Percentiles rank a stretch among this genome's conserved stretches.
Conservation (phyloP, 2,888 invertebrate species). For the Pogonocherus hispidulus region DNA sequence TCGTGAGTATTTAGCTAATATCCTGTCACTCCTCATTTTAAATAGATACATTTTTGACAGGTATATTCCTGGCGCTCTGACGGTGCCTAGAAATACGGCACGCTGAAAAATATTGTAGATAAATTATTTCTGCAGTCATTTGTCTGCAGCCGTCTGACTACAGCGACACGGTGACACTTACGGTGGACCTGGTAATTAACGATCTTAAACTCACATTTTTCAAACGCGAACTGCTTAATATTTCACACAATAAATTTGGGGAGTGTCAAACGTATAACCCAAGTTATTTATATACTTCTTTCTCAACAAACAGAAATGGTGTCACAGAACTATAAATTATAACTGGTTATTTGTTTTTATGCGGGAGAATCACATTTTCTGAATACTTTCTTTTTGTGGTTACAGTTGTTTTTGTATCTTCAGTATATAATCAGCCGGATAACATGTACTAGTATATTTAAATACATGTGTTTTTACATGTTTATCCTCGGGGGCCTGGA, state of each 20-base stretch:
- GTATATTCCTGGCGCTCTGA: slow-evolving; percentile 47
- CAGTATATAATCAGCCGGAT: neutral
- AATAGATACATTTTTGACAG: slow-evolving; percentile 43
- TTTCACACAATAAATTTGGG: slow-evolving; percentile 68
- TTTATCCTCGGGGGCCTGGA: slow-evolving; percentile 27
- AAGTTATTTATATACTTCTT: slow-evolving; percentile 58
- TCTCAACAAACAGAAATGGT: slow-evolving; percentile 41
- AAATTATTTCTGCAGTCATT: slow-evolving; percentile 67
- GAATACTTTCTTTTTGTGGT: slow-evolving; percentile 20
- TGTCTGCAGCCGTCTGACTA: slow-evolving; percentile 66
- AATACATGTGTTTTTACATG: slow-evolving; percentile 21
- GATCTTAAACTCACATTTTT: slow-evolving; percentile 68
- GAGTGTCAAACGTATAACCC: slow-evolving; percentile 63
- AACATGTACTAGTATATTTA: slow-evolving; percentile 3
- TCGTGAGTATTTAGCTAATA: neutral
- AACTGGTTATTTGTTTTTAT: slow-evolving; percentile 40
- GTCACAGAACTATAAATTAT: slow-evolving; percentile 42
- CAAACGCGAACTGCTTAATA: slow-evolving; percentile 66
- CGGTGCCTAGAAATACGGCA: slow-evolving; percentile 35
- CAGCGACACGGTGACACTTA: slow-evolving; percentile 67
- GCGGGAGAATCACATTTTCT: slow-evolving; percentile 24
- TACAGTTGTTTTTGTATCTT: slow-evolving; percentile 7
- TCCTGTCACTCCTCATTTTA: slow-evolving; percentile 3
- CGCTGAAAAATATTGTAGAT: slow-evolving; percentile 57
- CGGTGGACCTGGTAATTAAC: slow-evolving; percentile 68